A percentile compares a stretch with the other conserved stretches of the same genome.
Conservation (phyloP, 2,888 invertebrate species). For the Brenthis hecate region DNA sequence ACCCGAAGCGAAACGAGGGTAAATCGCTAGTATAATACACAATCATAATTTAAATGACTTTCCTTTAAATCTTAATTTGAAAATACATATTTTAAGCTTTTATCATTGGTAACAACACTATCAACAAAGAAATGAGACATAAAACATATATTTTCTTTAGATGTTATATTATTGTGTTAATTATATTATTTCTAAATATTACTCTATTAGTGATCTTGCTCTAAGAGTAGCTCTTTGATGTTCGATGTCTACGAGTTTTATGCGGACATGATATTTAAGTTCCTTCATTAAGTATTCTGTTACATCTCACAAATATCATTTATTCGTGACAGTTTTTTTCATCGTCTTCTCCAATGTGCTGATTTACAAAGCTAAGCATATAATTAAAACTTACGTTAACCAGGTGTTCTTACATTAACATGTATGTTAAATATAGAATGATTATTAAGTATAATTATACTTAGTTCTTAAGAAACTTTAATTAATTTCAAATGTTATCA, state of each 20-base stretch:
- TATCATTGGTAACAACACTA: background rate
- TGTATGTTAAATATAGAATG: background rate
- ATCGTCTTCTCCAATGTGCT: conserved; percentile 5
- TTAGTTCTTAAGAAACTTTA: background rate
- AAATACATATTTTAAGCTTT: background rate
- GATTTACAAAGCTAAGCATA: background rate
- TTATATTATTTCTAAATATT: conserved; percentile 39
- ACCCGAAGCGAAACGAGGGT: too few relatives aligned
- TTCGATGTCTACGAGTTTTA: conserved; percentile 29
- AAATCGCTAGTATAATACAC: too few relatives aligned
- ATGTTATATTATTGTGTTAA: conserved; percentile 38
- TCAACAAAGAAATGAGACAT: conserved; percentile 29
- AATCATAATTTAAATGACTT: too few relatives aligned
- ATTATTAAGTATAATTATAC: conserved; percentile 9
- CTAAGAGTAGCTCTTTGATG: conserved; percentile 42
- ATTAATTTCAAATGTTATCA: conserved; percentile 1
- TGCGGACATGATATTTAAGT: conserved; percentile 31
- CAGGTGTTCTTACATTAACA: background rate
- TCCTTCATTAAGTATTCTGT: conserved; percentile 35
- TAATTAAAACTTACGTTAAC: conserved; percentile 7
- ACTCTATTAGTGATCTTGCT: conserved; percentile 40
- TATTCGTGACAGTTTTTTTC: conserved; percentile 19
- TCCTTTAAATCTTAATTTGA: too few relatives aligned
- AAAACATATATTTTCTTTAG: conserved; percentile 26
- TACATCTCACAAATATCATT: conserved; percentile 27